phyloP scores from a whole-genome alignment of 2,797 vertebrate species.

The Eospalax fontanierii region DNA sequence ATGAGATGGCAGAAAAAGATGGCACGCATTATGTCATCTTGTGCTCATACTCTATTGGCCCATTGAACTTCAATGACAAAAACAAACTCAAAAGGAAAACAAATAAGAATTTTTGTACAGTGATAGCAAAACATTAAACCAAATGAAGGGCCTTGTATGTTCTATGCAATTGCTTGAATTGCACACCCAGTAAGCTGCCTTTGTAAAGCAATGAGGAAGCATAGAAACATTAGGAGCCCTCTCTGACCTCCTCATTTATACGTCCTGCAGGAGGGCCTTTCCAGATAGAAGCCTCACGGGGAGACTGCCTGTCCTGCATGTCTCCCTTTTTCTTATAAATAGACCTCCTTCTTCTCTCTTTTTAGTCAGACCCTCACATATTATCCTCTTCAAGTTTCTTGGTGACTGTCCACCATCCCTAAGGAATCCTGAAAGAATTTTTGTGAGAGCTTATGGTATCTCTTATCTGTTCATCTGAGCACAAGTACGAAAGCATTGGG shows the following conservation, averaged over 20 bases:
- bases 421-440: conserved; percentile 9
- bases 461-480: conserved; percentile 28
- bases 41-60: background rate
- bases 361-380: background rate
- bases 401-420: background rate
- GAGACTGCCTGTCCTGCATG: background rate
- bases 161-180: background rate
- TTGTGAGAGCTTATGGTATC: background rate
- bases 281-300: background rate
- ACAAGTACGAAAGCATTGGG: background rate
- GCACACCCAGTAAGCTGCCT: background rate
- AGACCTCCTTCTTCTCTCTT: background rate
- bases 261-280: background rate
- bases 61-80: background rate
- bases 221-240: background rate
- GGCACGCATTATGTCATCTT: background rate
- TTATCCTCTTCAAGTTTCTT: background rate
- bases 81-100: background rate
- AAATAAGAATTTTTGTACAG: background rate
- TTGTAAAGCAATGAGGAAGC: background rate
- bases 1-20: background rate
- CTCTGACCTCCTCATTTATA: background rate
- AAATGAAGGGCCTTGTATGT: background rate
- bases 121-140: background rate
- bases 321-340: background rate